Percentiles rank a stretch among this genome's conserved stretches.
phyloP scores from a whole-genome alignment of 1,140 invertebrate species.

The Neotoxoptera formosana region DNA sequence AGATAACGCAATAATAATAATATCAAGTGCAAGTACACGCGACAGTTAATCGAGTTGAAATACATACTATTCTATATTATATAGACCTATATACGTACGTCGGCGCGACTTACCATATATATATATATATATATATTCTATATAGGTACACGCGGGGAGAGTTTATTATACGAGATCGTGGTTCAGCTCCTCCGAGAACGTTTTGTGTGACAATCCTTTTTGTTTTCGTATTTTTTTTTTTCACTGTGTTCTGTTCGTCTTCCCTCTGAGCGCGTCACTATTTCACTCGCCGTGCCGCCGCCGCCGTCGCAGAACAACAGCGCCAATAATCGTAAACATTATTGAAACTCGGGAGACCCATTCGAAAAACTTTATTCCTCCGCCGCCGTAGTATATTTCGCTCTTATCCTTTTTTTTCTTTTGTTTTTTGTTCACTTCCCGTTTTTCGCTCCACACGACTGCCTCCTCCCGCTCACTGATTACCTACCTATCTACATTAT shows the following conservation, averaged over 20 bases:
- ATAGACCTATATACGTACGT: too few relatives aligned
- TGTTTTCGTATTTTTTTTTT: not conserved
- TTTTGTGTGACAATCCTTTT: conserved; percentile 36
- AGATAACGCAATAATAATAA: not conserved
- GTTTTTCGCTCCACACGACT: not conserved
- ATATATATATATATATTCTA: too few relatives aligned
- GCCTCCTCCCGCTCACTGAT: not conserved
- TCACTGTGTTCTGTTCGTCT: not conserved
- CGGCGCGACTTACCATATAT: too few relatives aligned
- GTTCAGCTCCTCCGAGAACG: conserved; percentile 22
- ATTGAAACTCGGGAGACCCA: conserved; percentile 52
- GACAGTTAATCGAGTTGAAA: not conserved
- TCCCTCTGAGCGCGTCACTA: not conserved
- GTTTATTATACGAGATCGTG: conserved; percentile 8
- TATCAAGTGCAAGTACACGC: not conserved
- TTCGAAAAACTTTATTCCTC: conserved; percentile 28
- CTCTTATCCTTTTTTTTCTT: not conserved
- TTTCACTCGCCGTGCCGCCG: not conserved
- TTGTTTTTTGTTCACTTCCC: not conserved
- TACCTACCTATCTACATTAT: not conserved
- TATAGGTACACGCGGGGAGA: not conserved
- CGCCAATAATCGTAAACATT: conserved; percentile 56
- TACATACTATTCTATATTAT: not conserved
- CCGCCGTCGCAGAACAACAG: not conserved
- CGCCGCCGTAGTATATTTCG: not conserved